phyloP scores from a whole-genome alignment of 2,113 vertebrate genomes.

The Xenus cinereus region DNA sequence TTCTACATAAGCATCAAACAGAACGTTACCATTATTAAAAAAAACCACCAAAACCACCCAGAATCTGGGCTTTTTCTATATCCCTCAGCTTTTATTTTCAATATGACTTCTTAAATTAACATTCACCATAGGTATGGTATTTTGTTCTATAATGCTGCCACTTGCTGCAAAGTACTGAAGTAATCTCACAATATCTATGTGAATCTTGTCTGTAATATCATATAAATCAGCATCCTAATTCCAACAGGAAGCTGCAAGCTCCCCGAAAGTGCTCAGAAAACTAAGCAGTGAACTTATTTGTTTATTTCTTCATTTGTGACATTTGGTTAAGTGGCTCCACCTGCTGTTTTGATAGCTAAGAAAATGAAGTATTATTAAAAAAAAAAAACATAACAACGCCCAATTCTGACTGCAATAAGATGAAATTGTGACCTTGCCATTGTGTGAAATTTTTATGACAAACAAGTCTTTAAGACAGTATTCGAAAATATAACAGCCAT shows the following conservation, averaged over 20 bases:
- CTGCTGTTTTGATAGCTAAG: slow-evolving; percentile 47
- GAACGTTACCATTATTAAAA: background rate
- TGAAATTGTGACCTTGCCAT: background rate
- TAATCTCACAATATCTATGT: background rate
- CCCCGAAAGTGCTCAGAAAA: background rate
- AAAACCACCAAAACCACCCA: background rate
- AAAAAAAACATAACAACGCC: background rate
- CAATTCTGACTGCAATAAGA: background rate
- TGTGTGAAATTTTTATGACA: background rate
- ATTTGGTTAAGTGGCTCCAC: slow-evolving; percentile 49
- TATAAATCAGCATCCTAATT: background rate
- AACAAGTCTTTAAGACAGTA: background rate
- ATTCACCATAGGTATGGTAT: background rate
- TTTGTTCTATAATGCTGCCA: background rate
- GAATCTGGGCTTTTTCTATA: background rate
- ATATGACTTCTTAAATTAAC: background rate
- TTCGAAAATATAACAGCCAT: background rate
- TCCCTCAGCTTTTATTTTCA: background rate
- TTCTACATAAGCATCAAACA: background rate
- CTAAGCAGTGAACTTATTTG: background rate
- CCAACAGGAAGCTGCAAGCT: background rate
- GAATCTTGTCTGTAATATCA: background rate
- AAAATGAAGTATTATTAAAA: background rate
- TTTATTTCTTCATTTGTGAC: background rate
- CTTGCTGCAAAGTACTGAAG: background rate